Evolutionary conservation across 2,888 invertebrate genomes (phyloP).

Genomic region (Cephus rjabovi): DNA sequence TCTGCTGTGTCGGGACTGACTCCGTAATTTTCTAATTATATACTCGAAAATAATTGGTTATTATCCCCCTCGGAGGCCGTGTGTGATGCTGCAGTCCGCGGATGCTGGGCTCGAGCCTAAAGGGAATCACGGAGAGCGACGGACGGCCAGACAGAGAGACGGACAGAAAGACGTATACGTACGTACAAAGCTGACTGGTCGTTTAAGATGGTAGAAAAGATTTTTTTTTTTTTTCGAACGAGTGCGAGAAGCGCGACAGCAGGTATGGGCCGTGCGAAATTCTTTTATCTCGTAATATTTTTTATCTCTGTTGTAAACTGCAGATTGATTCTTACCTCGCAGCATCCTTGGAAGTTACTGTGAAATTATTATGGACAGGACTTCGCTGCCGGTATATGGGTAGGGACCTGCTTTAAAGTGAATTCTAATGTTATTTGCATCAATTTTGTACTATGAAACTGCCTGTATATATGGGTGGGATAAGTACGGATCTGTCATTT

Average conservation of each 20-base stretch:
- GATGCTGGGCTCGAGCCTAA: constrained; percentile 48
- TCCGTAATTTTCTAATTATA: constrained; percentile 65
- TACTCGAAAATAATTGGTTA: constrained; percentile 65
- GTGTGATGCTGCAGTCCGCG: constrained; percentile 50
- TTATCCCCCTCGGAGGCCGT: constrained; percentile 51
- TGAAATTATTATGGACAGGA: not conserved
- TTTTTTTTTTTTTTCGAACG: not conserved
- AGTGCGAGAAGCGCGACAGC: not conserved
- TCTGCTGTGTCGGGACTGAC: constrained; percentile 52
- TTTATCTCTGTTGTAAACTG: not conserved
- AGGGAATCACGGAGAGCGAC: constrained; percentile 57
- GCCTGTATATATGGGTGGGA: not conserved
- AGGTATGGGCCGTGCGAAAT: not conserved
- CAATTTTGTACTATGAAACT: not conserved
- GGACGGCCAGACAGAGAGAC: constrained; percentile 32
- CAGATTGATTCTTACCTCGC: not conserved
- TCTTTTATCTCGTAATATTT: not conserved
- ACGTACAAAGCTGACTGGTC: constrained; percentile 1
- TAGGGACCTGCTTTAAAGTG: not conserved
- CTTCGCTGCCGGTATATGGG: not conserved
- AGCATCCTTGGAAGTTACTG: not conserved
- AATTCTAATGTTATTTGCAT: not conserved
- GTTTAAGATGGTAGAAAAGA: not conserved
- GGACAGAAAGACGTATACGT: constrained; percentile 4
- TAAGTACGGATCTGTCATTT: not conserved